A percentile compares a stretch with the other conserved stretches of the same genome.
Evolutionary conservation across 2,888 invertebrate genomes (phyloP).

Genomic region (Tridacna crocea): DNA sequence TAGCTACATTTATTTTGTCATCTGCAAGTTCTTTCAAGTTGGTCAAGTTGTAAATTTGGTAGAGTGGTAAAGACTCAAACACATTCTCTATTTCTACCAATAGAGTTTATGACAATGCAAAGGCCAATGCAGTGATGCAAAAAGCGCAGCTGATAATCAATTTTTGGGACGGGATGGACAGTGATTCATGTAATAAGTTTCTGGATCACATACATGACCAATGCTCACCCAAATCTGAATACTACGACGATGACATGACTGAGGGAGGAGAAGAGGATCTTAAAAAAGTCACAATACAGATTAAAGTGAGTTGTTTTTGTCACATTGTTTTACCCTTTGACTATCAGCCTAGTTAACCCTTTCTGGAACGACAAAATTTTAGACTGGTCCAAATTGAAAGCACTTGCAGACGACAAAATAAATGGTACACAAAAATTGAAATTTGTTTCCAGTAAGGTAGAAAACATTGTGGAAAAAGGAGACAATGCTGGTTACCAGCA

Average conservation of each 20-base stretch:
- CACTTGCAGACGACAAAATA: too few species aligned
- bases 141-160: conserved; percentile 80
- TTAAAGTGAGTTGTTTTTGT: conserved; percentile 73
- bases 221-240: conserved; percentile 75
- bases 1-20: too few species aligned
- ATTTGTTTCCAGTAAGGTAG: background rate
- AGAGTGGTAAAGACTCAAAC: too few species aligned
- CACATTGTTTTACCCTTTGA: background rate
- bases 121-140: conserved; percentile 84
- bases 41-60: too few species aligned
- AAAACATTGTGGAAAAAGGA: background rate
- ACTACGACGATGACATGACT: conserved; percentile 82
- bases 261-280: conserved; percentile 77
- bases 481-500: background rate
- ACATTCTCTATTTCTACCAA: too few species aligned
- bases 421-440: too few species aligned
- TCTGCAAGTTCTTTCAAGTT: too few species aligned
- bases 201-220: conserved; percentile 66
- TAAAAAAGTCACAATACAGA: conserved; percentile 82
- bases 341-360: background rate
- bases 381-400: too few species aligned
- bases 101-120: conserved; percentile 84
- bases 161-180: conserved; percentile 80
- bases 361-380: too few species aligned
- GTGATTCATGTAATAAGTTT: conserved; percentile 70